Evolutionary conservation across 2,797 vertebrate species (phyloP).

Genomic region (Hafferia zeledoni): DNA sequence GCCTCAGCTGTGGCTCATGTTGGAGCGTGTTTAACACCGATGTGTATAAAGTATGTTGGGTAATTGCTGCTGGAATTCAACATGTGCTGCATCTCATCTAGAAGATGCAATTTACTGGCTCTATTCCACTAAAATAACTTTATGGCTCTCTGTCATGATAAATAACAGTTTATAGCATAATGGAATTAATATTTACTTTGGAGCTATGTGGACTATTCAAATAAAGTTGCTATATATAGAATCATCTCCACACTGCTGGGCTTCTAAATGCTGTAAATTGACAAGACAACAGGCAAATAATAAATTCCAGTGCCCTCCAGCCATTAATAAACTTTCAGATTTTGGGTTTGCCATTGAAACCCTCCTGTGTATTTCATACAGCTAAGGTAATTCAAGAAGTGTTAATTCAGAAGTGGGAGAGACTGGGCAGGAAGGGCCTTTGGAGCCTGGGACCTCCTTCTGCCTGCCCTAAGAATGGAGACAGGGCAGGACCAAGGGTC

Average conservation of each 20-base stretch:
- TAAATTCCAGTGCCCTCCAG: not conserved
- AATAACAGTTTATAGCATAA: conserved; percentile 76
- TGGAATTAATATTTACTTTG: conserved; percentile 80
- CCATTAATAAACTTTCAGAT: not conserved
- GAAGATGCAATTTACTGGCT: conserved; percentile 62
- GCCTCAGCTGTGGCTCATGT: not conserved
- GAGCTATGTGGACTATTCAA: conserved; percentile 60
- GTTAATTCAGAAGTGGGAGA: not conserved
- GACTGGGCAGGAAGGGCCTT: rapidly evolving
- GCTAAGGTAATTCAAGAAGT: not conserved
- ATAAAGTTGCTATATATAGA: conserved; percentile 59
- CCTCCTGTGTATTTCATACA: not conserved
- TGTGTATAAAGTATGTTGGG: not conserved
- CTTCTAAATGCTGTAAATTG: not conserved
- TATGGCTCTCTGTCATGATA: conserved; percentile 71
- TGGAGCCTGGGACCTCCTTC: not conserved
- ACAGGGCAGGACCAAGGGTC: rapidly evolving
- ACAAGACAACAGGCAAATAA: not conserved
- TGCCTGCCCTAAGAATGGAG: not conserved
- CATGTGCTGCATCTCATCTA: conserved; percentile 40
- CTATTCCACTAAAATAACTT: conserved; percentile 69
- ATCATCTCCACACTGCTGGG: not conserved
- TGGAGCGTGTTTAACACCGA: not conserved
- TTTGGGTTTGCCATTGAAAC: not conserved
- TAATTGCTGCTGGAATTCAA: conserved; percentile 4